Evolutionary conservation across 2,888 invertebrate species (phyloP), one percentile per base, ranked within the genome.

Genomic region (Thymelicus lineola): DNA sequence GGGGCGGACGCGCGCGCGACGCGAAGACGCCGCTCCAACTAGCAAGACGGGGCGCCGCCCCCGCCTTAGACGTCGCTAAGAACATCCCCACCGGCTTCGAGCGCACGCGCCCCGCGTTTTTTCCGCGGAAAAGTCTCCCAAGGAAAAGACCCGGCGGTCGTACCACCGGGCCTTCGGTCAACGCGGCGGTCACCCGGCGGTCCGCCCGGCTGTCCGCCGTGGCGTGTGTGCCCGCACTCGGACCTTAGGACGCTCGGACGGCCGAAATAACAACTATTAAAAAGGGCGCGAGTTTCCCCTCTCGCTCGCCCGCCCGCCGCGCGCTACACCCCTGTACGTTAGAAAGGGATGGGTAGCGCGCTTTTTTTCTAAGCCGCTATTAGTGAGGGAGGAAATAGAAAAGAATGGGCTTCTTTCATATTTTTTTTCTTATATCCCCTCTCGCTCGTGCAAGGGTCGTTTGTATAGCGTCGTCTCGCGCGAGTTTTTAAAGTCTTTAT

Each of bases 121-220:
- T 92, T 91, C 92, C 91, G 91, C 91, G 91, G 93, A 94, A 93
- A 94, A 94, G 92, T 91, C 89, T 91, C 87, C 90, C 91, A 91
- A 93, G 93, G 89, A 91, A 89, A 90, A 90, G 91, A 90, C 90
- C 85, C 87, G 86, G 83, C 80, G 82, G 82, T 78, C 82, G 79
- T 74, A 78, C 82, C 75, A 79, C 4, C 38, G 10, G 42, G 42
- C 12, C 10, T 7, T 10, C 42, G 12, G 10, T 28, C 28, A 2
- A 90, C 90, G 85, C 87, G 86, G 83, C 80, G 82, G 82, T 78
- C 82, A 79, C 4, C 4, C 28, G 28, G 20, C 20, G 20, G 28
- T 28, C 28, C 28, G 79, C 76, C 79, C 81, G 82, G 72, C 76
- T 78, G 76, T 71, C 77, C 76, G 77, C 77, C 79, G 78, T 76